phyloP scores from a whole-genome alignment of 1,140 invertebrate genomes.

The Parasteatoda tepidariorum region DNA sequence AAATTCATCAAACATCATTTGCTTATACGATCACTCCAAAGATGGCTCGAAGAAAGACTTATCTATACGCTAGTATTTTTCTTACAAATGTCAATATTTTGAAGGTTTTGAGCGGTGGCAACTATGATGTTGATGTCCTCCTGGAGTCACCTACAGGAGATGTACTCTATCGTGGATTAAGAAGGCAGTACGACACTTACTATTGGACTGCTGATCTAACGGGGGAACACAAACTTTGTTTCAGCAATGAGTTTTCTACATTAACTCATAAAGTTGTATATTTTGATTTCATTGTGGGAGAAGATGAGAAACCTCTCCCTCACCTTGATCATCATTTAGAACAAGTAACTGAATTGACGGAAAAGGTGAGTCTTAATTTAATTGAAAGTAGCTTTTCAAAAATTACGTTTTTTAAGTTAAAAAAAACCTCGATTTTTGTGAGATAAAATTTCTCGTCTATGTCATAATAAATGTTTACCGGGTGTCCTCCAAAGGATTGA shows the following conservation, averaged over 20 bases:
- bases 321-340: conserved; percentile 89
- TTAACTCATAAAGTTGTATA: conserved; percentile 98
- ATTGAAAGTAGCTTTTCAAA: no score
- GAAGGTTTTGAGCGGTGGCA: conserved; percentile 77
- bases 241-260: conserved; percentile 98
- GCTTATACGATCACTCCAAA: no score
- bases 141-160: conserved; percentile 70
- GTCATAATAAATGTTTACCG: no score
- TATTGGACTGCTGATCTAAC: conserved; percentile 39
- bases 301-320: conserved; percentile 83
- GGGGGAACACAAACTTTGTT: conserved; percentile 78
- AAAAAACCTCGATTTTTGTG: no score
- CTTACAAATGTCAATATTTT: no score
- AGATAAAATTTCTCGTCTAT: no score
- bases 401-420: no score
- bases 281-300: conserved; percentile 96
- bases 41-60: no score
- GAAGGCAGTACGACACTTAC: conserved; percentile 70
- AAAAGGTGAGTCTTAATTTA: no score
- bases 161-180: conserved; percentile 71
- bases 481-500: no score
- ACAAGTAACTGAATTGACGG: conserved; percentile 91
- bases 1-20: no score
- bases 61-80: no score
- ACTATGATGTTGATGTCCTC: conserved; percentile 73